A percentile compares a stretch with the other conserved stretches of the same genome.
Conservation (phyloP, 2,113 vertebrate genomes). For the Podocnemis expansa region DNA sequence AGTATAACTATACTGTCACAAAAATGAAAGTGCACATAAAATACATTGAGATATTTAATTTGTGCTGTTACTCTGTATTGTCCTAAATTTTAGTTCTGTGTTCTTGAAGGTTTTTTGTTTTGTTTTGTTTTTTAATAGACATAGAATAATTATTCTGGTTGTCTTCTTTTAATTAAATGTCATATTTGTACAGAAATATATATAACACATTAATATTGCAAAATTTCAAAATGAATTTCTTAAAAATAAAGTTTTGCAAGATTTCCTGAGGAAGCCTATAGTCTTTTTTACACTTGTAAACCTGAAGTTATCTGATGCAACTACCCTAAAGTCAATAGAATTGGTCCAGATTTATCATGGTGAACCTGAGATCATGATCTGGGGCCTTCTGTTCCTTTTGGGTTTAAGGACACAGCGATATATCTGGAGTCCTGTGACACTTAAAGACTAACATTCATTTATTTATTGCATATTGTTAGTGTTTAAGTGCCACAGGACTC, state of each 20-base stretch:
- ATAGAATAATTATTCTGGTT: constrained; percentile 23
- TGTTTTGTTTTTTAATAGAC: not conserved
- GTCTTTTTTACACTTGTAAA: not conserved
- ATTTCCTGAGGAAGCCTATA: not conserved
- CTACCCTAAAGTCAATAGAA: not conserved
- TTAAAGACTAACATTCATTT: no score
- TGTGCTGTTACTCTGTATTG: constrained; percentile 22
- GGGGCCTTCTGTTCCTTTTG: not conserved
- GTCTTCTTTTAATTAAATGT: constrained; percentile 29
- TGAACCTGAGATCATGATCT: not conserved
- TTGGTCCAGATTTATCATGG: not conserved
- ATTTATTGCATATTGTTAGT: no score
- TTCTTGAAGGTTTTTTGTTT: not conserved
- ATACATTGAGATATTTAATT: constrained; percentile 41
- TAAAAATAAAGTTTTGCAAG: not conserved
- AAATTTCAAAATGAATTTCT: not conserved
- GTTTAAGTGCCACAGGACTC: no score
- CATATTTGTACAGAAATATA: not conserved
- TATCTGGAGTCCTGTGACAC: no score
- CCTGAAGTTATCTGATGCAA: not conserved
- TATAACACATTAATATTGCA: not conserved
- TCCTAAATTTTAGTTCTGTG: constrained; percentile 51
- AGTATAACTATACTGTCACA: constrained; percentile 43
- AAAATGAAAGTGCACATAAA: constrained; percentile 57
- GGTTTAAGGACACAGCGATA: not conserved